Percentiles rank a stretch among this genome's conserved stretches.
These are phyloP conservation scores for Odontamblyopus rebecca DNA, from an alignment of 2,797 vertebrate genomes.

Conservation along the genomic window DNA sequence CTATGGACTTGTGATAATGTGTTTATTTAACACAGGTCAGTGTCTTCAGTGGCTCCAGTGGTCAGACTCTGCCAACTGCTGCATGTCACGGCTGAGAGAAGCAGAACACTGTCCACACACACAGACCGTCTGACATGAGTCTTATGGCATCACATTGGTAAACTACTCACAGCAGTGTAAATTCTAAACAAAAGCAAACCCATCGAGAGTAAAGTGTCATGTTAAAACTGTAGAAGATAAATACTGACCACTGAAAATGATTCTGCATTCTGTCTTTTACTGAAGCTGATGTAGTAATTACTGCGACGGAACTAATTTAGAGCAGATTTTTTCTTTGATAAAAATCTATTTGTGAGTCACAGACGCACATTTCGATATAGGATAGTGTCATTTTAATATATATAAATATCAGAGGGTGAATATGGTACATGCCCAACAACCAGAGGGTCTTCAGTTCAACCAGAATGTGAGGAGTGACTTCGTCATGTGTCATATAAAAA, in stretches of 20 bases:
- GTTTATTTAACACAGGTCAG: constrained; percentile 38
- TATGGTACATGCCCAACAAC: not conserved
- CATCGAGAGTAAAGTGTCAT: too few relatives aligned
- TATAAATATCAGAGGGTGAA: not conserved
- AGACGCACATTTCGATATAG: not conserved
- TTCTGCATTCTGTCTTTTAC: too few relatives aligned
- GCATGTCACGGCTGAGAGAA: constrained; percentile 36
- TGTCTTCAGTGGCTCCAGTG: constrained; percentile 30
- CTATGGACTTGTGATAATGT: not conserved
- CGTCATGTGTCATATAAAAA: not conserved
- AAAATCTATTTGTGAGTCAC: too few relatives aligned
- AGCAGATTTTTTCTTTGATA: too few relatives aligned
- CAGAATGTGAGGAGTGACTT: too few relatives aligned
- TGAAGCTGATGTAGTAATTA: too few relatives aligned
- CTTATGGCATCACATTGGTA: not conserved
- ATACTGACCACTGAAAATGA: too few relatives aligned
- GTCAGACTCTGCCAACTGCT: constrained; percentile 27
- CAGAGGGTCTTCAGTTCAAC: not conserved
- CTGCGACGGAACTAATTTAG: too few relatives aligned
- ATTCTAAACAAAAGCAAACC: not conserved
- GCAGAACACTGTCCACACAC: constrained; percentile 13
- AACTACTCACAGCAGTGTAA: not conserved
- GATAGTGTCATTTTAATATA: not conserved
- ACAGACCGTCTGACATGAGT: not conserved
- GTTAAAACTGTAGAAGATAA: too few relatives aligned